Base-by-base conservation (phyloP, 2,888 invertebrate genomes). In the Pteria penguin region DNA sequence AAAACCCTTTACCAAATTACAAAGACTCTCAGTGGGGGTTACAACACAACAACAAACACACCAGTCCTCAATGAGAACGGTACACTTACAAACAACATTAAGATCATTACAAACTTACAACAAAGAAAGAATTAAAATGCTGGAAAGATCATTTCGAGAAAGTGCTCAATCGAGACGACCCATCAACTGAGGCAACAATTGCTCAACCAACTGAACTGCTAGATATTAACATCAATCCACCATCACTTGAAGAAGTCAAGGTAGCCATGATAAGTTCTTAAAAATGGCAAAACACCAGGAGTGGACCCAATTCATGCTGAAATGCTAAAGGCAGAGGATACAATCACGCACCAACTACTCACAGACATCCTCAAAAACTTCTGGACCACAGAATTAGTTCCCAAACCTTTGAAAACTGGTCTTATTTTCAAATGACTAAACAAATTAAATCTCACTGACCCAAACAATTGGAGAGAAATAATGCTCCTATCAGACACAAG, bases 401-500 rank as follows among this genome's bases (percentile, higher is more conserved):
- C 29, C 45, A 8, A 4, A 5, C 52, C 36, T 8, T 61, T 60
- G 52, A 22, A 3, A 1, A 52, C 60, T 45, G 52, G 61, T n/a
- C 52, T 68, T 4, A 68, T 69, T 60, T 58, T 69, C 4, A 69
- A 69, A 36, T 27, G 26, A 1, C 69, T 36, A 60, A 58, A 69
- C 33, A 69, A 60, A n/a, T 61, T 60, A 8, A 67, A 69, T 62
- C 24, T 76, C 18, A 32, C 54, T 45, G 63, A 72, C 31, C 73
- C 61, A 14, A 79, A 74, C 55, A 79, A 67, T 22, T 70, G 45
- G 73, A 31, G 70, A 33, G 62, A 58, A 2, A 58, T 76, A 52
- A 76, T 71, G 31, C 2, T 72, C 57, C 26, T 75, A n/a, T 36
- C 71, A n/a, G n/a, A 54, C 63, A 69, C 70, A 55, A 70, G 75